These are phyloP conservation scores for Caenorhabditis inopinata DNA, from an alignment of 1,140 invertebrate genomes.

Conservation along the genomic window DNA sequence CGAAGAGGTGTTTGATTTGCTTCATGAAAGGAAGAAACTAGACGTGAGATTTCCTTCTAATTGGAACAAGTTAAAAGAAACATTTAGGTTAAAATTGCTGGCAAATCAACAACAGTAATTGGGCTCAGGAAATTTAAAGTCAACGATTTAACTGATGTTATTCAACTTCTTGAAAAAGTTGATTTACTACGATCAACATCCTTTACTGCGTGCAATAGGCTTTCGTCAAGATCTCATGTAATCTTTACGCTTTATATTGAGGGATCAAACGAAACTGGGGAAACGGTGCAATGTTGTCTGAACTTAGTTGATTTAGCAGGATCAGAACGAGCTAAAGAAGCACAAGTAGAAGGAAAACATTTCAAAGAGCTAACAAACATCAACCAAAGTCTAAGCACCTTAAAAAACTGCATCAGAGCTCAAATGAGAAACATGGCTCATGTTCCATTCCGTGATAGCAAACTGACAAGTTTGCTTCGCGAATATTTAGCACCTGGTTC, in stretches of 20 bases:
- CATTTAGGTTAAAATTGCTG: conserved; percentile 8
- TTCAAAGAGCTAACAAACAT: conserved; percentile 69
- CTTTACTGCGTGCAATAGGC: conserved; percentile 88
- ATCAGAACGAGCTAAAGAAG: conserved; percentile 68
- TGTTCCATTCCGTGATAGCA: conserved; percentile 70
- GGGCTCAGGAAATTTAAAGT: background rate
- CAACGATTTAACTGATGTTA: conserved; percentile 67
- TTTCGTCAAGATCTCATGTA: conserved; percentile 85
- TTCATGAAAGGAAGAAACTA: background rate
- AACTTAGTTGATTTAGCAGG: conserved; percentile 68
- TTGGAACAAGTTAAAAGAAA: background rate
- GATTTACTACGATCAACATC: conserved; percentile 79
- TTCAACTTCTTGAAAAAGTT: conserved; percentile 80
- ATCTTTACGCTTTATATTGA: conserved; percentile 82
- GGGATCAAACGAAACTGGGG: conserved; percentile 70
- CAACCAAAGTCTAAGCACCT: conserved; percentile 68
- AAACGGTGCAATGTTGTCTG: conserved; percentile 65
- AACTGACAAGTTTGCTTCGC: conserved; percentile 71
- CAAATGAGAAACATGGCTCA: conserved; percentile 72
- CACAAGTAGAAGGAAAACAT: conserved; percentile 66
- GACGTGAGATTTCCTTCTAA: background rate
- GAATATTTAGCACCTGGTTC: conserved; percentile 71
- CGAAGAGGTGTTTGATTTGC: conserved; percentile 50
- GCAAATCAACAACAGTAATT: background rate
- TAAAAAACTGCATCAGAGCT: conserved; percentile 69